Evolutionary conservation across 2,888 invertebrate genomes (phyloP).

Genomic region (Eupithecia insigniata): DNA sequence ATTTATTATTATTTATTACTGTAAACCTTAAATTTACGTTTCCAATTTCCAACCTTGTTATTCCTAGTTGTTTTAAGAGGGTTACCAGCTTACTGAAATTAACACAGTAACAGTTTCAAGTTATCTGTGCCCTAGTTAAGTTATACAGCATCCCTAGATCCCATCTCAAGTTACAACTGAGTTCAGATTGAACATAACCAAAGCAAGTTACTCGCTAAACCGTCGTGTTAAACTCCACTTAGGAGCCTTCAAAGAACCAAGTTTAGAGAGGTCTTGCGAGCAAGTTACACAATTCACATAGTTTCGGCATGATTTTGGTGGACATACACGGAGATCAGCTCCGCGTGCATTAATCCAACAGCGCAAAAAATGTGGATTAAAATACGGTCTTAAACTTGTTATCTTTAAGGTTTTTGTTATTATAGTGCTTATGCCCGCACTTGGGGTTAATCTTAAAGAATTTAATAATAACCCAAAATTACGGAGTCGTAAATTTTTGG

Average conservation of each 20-base stretch:
- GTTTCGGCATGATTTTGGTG: background rate
- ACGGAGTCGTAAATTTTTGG: no score
- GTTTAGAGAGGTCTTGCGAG: background rate
- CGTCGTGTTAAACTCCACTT: background rate
- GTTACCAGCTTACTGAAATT: background rate
- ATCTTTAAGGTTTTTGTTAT: no score
- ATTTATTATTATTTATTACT: no score
- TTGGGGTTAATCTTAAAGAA: no score
- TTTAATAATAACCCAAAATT: no score
- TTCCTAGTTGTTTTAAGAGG: background rate
- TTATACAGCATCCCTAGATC: conserved; percentile 6
- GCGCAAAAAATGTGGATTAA: no score
- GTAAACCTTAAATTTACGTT: background rate
- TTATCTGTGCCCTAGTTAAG: background rate
- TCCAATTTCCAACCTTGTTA: background rate
- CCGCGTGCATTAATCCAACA: no score
- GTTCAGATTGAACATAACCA: conserved; percentile 2
- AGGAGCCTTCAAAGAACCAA: background rate
- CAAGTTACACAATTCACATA: background rate
- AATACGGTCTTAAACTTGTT: no score
- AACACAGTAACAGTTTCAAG: background rate
- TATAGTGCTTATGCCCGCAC: no score
- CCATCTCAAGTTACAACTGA: background rate
- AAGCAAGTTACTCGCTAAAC: background rate
- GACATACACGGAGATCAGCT: background rate